phyloP scores from a whole-genome alignment of 2,888 invertebrate genomes.

The Julus scandinavius region DNA sequence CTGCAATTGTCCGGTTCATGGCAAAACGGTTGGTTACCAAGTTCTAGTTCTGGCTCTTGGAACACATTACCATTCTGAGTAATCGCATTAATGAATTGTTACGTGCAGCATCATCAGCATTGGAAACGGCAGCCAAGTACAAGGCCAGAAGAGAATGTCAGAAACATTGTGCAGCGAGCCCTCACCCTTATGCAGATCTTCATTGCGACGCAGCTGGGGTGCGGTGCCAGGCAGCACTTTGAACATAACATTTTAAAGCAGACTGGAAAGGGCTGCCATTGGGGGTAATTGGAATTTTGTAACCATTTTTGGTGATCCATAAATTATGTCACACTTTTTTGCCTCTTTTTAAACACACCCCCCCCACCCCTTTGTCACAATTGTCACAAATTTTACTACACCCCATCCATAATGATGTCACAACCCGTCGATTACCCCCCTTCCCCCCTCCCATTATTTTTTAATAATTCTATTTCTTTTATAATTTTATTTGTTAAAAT shows the following conservation, averaged over 20 bases:
- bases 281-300: conserved; percentile 75
- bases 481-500: too few species aligned
- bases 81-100: not conserved
- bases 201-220: conserved; percentile 91
- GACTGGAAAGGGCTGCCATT: conserved; percentile 87
- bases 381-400: too few species aligned
- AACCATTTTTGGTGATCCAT: too few species aligned
- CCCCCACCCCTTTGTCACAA: too few species aligned
- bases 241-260: conserved; percentile 85
- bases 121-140: not conserved
- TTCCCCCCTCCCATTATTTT: too few species aligned
- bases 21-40: not conserved
- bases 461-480: too few species aligned
- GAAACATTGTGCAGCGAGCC: conserved; percentile 84
- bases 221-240: conserved; percentile 75
- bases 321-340: too few species aligned
- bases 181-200: conserved; percentile 92
- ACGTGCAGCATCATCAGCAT: not conserved
- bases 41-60: not conserved
- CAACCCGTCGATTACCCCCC: too few species aligned
- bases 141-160: conserved; percentile 58
- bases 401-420: too few species aligned
- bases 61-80: not conserved
- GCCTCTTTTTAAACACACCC: too few species aligned
- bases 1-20: conserved; percentile 66